Evolutionary conservation across 2,113 vertebrate species (phyloP).

Genomic region (Spermophilus dauricus): DNA sequence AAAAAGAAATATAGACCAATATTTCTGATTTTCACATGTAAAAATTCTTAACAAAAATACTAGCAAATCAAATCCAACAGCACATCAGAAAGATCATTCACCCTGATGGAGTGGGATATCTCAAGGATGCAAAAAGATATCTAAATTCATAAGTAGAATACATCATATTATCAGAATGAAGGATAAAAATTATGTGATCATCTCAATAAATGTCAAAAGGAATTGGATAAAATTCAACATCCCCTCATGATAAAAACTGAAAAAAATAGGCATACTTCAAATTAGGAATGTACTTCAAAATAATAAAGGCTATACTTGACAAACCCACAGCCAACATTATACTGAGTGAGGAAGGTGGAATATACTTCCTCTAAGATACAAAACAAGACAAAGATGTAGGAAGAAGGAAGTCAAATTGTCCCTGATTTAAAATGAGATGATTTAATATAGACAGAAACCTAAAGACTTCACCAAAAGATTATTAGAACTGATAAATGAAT

Average conservation of each 20-base stretch:
- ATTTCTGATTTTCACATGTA: background rate
- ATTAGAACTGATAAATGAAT: background rate
- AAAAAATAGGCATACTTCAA: background rate
- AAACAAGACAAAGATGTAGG: background rate
- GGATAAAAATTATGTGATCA: background rate
- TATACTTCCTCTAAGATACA: background rate
- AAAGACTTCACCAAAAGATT: background rate
- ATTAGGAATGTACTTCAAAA: background rate
- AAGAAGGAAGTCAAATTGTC: background rate
- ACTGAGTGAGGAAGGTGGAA: background rate
- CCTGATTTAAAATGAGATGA: background rate
- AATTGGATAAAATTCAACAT: background rate
- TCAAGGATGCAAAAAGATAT: background rate
- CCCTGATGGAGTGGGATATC: background rate
- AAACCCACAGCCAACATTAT: background rate
- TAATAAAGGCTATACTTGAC: background rate
- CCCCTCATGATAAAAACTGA: background rate
- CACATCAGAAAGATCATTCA: background rate
- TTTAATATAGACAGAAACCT: background rate
- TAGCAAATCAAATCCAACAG: background rate
- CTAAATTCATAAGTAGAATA: background rate
- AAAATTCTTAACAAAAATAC: background rate
- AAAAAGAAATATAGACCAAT: background rate
- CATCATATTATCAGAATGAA: background rate
- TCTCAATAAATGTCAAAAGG: background rate